Evolutionary conservation across 2,888 invertebrate species (phyloP), one percentile per base, ranked within the genome.

Genomic region (Agriopis marginaria): DNA sequence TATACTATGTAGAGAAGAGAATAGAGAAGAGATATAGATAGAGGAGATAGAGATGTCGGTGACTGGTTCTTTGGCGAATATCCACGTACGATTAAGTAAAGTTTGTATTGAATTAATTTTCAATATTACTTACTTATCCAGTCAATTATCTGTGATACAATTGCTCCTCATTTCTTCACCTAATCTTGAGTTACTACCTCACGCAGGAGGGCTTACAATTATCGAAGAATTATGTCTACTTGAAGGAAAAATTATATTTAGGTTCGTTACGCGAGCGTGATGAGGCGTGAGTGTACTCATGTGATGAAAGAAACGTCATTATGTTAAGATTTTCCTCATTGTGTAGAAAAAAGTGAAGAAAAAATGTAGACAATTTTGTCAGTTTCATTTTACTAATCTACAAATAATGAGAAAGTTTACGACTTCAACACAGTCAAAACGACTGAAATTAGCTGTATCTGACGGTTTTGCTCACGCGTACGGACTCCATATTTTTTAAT

Each of bases 201-300:
- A 39, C 23, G 58, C 50, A 32, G 45, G 11, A 44, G n/a, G 9
- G 45, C 62, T 63, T 62, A 56, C 50, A 67, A 67, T 67, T 67
- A 67, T 63, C 58, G 32, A 32, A 32, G 32, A 32, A 32, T 32
- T 32, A 32, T 32, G 4, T 32, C 32, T 32, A 63, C 67, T 51
- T 51, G 50, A 32, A 14, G 60, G 39, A 51, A 50, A 50, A 50
- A 42, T 42, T 50, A 42, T 42, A 51, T 62, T 51, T 45, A 45
- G 40, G 42, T 63, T 54, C 63, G 54, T 45, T 63, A 14, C 17
- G 14, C 9, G 10, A 23, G 4, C 32, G 14, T 40, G 11, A 62
- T 51, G 61, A 62, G 17, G 14, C 49, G 14, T 40, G 39, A 40
- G 12, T 12, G 17, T 45, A 58, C 11, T 56, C 42, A 17, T 44